A percentile compares a stretch with the other conserved stretches of the same genome.
phyloP scores from a whole-genome alignment of 1,140 invertebrate genomes.

The Panagrolaimus sp. region DNA sequence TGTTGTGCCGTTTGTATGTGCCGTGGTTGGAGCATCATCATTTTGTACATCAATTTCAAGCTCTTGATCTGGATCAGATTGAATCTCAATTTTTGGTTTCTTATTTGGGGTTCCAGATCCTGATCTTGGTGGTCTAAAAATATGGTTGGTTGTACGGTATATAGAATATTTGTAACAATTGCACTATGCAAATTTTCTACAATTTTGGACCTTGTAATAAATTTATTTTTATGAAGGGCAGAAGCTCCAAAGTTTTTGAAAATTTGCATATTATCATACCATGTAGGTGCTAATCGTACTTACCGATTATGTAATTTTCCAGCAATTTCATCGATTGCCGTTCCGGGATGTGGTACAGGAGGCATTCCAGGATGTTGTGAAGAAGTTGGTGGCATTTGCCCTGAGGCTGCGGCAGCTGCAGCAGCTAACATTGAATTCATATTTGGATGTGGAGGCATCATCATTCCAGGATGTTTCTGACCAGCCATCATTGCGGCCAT shows the following conservation, averaged over 20 bases:
- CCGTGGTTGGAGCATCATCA: slow-evolving; percentile 20
- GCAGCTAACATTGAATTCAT: neutral
- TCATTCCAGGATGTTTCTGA: slow-evolving; percentile 31
- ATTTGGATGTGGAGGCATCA: slow-evolving; percentile 19
- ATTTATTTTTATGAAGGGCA: no score
- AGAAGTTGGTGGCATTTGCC: slow-evolving; percentile 1
- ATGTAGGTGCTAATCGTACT: no score
- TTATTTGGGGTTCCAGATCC: slow-evolving; percentile 13
- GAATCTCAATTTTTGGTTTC: slow-evolving; percentile 23
- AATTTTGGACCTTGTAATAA: no score
- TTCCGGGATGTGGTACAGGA: neutral
- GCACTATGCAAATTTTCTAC: no score
- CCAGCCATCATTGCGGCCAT: slow-evolving; percentile 35
- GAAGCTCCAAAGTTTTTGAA: no score
- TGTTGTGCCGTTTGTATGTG: slow-evolving; percentile 29
- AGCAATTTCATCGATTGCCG: slow-evolving; percentile 1
- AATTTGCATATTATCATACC: no score
- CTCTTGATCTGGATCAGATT: neutral
- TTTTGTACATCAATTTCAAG: slow-evolving; percentile 4
- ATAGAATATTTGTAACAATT: no score
- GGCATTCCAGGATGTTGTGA: no score
- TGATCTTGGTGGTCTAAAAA: neutral
- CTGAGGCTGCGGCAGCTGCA: neutral
- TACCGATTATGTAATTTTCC: neutral
- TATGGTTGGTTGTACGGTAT: no score